Evolutionary conservation across 2,888 invertebrate genomes (phyloP).

Genomic region (Lithosia quadra): DNA sequence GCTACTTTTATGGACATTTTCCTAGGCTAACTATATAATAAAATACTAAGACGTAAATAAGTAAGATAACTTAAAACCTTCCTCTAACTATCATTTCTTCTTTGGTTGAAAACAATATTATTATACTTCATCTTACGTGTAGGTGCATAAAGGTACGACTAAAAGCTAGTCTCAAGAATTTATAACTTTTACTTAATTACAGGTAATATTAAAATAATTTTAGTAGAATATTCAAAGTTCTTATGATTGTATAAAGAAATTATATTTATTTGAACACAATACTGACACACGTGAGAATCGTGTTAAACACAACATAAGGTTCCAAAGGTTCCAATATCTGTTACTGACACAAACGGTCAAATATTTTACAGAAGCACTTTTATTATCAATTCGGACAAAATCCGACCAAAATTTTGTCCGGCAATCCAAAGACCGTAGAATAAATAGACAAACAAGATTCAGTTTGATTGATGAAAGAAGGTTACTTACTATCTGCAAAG

Average conservation of each 20-base stretch:
- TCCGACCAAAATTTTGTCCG: not conserved
- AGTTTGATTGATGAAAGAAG: not conserved
- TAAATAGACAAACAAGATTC: no score
- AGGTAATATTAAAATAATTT: slow-evolving; percentile 3
- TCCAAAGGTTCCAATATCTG: not conserved
- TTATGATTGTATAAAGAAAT: slow-evolving; percentile 13
- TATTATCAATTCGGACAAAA: not conserved
- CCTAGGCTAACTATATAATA: not conserved
- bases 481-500: not conserved
- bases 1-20: not conserved
- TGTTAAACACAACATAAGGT: slow-evolving; percentile 24
- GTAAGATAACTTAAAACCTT: not conserved
- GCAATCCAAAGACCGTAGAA: not conserved
- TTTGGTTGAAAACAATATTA: not conserved
- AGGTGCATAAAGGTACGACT: not conserved
- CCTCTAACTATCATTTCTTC: not conserved
- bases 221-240: slow-evolving; percentile 12
- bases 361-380: not conserved
- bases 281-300: slow-evolving; percentile 26
- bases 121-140: not conserved
- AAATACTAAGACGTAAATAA: not conserved
- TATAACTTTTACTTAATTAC: slow-evolving; percentile 1
- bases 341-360: not conserved
- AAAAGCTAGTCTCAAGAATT: slow-evolving; percentile 3
- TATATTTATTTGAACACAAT: slow-evolving; percentile 37